Percentiles rank a stretch among this genome's conserved stretches.
phyloP scores from a whole-genome alignment of 2,797 vertebrate species.

The Muscicapa comitata region DNA sequence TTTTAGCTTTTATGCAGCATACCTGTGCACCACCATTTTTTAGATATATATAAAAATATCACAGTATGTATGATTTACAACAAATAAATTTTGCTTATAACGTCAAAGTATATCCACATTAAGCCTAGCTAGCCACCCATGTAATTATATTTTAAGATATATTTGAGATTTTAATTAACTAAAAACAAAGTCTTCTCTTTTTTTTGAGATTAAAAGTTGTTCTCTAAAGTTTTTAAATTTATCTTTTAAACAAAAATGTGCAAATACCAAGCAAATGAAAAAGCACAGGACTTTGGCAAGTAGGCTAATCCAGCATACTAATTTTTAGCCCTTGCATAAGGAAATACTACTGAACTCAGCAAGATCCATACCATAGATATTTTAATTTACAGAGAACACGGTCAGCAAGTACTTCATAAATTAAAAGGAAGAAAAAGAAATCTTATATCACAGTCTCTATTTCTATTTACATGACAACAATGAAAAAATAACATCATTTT shows the following conservation, averaged over 20 bases:
- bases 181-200: neutral
- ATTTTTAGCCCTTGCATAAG: neutral
- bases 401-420: neutral
- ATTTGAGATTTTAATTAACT: neutral
- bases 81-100: neutral
- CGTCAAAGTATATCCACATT: neutral
- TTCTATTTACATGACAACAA: neutral
- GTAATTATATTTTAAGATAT: neutral
- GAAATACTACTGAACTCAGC: neutral
- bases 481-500: neutral
- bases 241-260: neutral
- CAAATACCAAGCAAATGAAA: fast-evolving
- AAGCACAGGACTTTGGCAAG: neutral
- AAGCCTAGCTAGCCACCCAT: neutral
- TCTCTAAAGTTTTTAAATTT: neutral
- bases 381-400: neutral
- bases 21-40: neutral
- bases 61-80: neutral
- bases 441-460: neutral
- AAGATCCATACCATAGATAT: neutral
- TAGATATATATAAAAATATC: neutral
- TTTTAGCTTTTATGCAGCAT: neutral
- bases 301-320: neutral
- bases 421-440: neutral
- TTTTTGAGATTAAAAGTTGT: neutral